phyloP scores from a whole-genome alignment of 1,140 invertebrate genomes.

The Calosoma granatense region DNA sequence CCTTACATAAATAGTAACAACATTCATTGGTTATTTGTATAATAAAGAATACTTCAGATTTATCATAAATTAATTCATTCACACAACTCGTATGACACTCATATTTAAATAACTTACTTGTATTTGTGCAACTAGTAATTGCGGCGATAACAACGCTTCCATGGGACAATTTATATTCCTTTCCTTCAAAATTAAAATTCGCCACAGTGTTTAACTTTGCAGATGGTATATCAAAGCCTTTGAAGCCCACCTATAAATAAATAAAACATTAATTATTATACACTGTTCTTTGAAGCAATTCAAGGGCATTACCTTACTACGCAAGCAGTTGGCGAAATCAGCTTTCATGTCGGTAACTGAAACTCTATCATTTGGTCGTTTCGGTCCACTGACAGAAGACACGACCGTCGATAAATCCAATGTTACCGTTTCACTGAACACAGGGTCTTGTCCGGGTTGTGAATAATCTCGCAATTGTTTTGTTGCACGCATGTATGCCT shows the following conservation, averaged over 20 bases:
- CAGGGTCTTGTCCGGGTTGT: constrained; percentile 67
- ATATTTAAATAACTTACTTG: constrained; percentile 41
- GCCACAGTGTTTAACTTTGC: constrained; percentile 55
- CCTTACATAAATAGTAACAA: neutral
- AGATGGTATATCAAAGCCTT: constrained; percentile 77
- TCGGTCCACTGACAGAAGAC: constrained; percentile 92
- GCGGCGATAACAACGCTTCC: constrained; percentile 95
- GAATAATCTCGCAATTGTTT: constrained; percentile 79
- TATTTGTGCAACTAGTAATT: constrained; percentile 97
- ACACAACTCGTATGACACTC: neutral
- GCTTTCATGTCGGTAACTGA: constrained; percentile 80
- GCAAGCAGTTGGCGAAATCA: constrained; percentile 80
- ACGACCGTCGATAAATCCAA: constrained; percentile 84
- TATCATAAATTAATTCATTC: no score
- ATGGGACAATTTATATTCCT: constrained; percentile 76
- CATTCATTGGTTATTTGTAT: no score
- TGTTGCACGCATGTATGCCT: constrained; percentile 71
- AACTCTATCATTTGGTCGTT: constrained; percentile 92
- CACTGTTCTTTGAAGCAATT: constrained; percentile 8
- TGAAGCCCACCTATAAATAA: constrained; percentile 72
- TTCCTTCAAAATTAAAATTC: constrained; percentile 69
- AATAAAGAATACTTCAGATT: no score
- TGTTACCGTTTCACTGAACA: constrained; percentile 77
- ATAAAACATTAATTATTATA: constrained; percentile 20
- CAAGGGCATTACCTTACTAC: constrained; percentile 64